Base-by-base conservation (phyloP, 2,797 vertebrate species). In the Rhabdomys pumilio region DNA sequence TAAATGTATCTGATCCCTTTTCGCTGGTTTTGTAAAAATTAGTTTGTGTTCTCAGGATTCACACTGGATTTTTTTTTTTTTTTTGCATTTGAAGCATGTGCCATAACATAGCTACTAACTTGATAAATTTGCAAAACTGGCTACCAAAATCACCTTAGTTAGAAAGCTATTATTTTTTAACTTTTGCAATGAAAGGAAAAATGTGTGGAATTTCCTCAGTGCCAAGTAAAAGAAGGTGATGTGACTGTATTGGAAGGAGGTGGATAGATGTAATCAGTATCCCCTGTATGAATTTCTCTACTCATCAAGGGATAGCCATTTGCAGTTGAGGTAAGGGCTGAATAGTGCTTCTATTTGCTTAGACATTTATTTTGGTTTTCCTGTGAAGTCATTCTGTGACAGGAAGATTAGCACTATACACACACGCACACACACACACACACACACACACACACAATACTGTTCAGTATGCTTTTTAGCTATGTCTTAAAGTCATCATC, bases 401-500 rank as follows among this genome's bases (percentile, higher is more conserved):
- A 91, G 17, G 67, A 96, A 14, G 85, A 92, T 86, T 67, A 85
- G 34, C 44, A 91, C 38, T 89, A 17, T 57, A n/a, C n/a, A n/a
- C n/a, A n/a, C n/a, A n/a, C n/a, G n/a, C n/a, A n/a, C n/a, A n/a
- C n/a, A n/a, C n/a, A n/a, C n/a, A n/a, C n/a, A n/a, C n/a, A n/a
- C n/a, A n/a, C n/a, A n/a, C n/a, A 63, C 44, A 77, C 19, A 44
- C 31, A 86, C 87, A 57, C 82, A 41, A 84, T 44, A 72, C 24
- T 96, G 7, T 90, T 92, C 53, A 88, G 38, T 93, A 50, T 90
- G 29, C 14, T 96, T 73, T 96, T 87, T 8, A 82, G 26, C 55
- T 85, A 10, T 88, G 26, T 93, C 73, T 44, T 97, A 77, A 97
- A 96, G 91, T 44, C 44, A 57, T 90, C 44, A 92, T 90, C 41